Percentiles rank a stretch among this genome's conserved stretches.
phyloP scores from a whole-genome alignment of 2,113 vertebrate species.

The Platycercus adscitus region DNA sequence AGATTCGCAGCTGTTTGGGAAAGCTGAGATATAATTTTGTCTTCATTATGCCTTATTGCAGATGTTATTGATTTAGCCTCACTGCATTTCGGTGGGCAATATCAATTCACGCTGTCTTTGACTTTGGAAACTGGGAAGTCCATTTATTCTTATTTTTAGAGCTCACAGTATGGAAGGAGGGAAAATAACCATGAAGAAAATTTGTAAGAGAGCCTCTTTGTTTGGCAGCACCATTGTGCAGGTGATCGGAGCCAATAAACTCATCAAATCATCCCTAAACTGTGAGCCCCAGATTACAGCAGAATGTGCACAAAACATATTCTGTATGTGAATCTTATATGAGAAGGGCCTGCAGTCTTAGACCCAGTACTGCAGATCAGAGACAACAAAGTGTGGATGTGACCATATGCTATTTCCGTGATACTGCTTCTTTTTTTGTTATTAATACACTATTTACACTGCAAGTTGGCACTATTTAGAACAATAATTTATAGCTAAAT shows the following conservation, averaged over 20 bases:
- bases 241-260: background rate
- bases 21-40: constrained; percentile 83
- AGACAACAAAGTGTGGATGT: background rate
- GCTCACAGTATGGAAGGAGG: background rate
- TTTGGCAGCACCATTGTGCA: background rate
- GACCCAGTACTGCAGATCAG: background rate
- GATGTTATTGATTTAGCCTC: constrained; percentile 84
- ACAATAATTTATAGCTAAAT: background rate
- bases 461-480: background rate
- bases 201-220: background rate
- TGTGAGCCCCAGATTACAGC: background rate
- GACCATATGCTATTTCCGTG: background rate
- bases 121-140: constrained; percentile 68
- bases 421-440: background rate
- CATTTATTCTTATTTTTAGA: constrained; percentile 62
- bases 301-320: background rate
- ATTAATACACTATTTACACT: background rate
- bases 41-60: constrained; percentile 86
- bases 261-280: background rate
- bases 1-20: constrained; percentile 83
- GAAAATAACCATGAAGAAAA: background rate
- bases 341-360: background rate
- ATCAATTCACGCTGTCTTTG: constrained; percentile 71
- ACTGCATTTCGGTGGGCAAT: constrained; percentile 69
- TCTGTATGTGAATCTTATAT: background rate